Percentiles rank a stretch among this genome's conserved stretches.
Evolutionary conservation across 2,113 vertebrate species (phyloP).

Genomic region (Hemicordylus capensis): DNA sequence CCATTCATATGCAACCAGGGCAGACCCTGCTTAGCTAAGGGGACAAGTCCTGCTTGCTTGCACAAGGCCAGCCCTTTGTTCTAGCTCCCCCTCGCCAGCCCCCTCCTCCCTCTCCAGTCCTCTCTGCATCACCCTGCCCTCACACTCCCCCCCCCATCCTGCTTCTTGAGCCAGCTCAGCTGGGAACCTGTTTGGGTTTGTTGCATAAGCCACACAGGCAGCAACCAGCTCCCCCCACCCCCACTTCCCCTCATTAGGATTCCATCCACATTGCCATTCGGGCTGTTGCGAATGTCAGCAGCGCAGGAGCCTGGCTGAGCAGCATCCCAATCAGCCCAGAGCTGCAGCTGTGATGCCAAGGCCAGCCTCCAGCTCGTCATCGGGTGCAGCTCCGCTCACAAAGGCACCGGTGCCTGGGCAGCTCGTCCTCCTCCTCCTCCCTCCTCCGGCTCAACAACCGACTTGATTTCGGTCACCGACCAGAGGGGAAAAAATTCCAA

Average conservation of each 20-base stretch:
- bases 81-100: background rate
- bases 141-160: too few species aligned
- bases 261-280: background rate
- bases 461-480: too few species aligned
- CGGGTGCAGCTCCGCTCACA: background rate
- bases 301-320: background rate
- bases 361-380: background rate
- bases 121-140: background rate
- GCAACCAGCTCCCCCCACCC: background rate
- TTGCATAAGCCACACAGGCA: background rate
- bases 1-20: too few species aligned
- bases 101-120: background rate
- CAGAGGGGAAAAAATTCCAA: too few species aligned
- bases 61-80: background rate
- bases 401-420: background rate
- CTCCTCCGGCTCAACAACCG: too few species aligned
- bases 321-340: conserved; percentile 5
- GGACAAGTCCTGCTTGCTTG: too few species aligned
- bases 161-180: background rate
- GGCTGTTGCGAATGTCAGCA: background rate
- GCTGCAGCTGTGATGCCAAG: background rate
- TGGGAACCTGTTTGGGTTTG: background rate
- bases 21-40: too few species aligned
- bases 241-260: background rate
- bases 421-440: too few species aligned